These are phyloP conservation scores for Gallinago undulata DNA, from an alignment of 2,113 vertebrate genomes.

Conservation along the genomic window DNA sequence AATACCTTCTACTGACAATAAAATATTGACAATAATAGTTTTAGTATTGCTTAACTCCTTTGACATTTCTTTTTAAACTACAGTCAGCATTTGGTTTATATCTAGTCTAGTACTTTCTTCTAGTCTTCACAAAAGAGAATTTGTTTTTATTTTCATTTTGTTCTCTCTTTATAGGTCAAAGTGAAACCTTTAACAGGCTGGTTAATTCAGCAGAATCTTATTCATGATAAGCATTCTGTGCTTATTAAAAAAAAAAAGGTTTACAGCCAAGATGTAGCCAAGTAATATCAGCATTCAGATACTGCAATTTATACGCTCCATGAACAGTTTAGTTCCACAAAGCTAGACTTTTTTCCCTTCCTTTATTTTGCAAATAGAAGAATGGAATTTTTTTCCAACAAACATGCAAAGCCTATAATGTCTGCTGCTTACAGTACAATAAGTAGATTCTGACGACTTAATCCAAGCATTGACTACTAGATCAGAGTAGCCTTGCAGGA, in stretches of 20 bases:
- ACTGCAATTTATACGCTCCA: background rate
- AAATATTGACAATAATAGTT: background rate
- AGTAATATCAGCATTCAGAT: background rate
- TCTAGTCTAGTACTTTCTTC: background rate
- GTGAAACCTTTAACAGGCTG: background rate
- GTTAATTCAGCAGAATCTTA: background rate
- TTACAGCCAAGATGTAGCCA: background rate
- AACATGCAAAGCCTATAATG: background rate
- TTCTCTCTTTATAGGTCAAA: background rate
- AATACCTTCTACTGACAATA: background rate
- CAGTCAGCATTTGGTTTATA: background rate
- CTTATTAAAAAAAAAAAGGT: background rate
- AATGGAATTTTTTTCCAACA: background rate
- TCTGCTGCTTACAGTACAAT: background rate
- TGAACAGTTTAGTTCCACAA: background rate
- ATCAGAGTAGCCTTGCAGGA: background rate
- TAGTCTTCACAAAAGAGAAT: background rate
- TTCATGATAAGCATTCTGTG: background rate
- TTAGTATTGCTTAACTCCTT: background rate
- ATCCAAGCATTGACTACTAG: background rate
- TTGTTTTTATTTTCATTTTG: background rate
- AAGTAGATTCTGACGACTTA: background rate
- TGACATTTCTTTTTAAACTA: background rate
- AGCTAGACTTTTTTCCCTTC: background rate
- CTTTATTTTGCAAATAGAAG: background rate